Evolutionary conservation across 2,888 invertebrate genomes (phyloP), one percentile per base, ranked within the genome.

Genomic region (Pardosa pseudoannulata): DNA sequence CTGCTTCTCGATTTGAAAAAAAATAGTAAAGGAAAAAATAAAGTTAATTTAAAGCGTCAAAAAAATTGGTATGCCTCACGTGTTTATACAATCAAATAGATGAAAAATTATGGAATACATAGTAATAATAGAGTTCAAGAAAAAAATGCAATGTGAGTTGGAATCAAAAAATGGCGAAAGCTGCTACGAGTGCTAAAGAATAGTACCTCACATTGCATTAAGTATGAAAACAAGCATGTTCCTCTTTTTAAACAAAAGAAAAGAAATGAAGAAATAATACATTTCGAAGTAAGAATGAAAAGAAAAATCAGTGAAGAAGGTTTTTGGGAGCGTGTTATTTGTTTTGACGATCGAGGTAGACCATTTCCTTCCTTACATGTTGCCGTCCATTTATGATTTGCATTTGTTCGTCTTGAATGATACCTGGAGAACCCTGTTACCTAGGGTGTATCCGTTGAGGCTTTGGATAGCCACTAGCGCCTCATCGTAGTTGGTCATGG

Each of bases 401-500:
- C 89, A 89, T 89, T 92, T 93, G 90, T 92, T 92, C 88, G 93
- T 97, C 94, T 98, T 98, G 94, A 98, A 97, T 93, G 97, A 97
- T 93, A 98, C 98, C 94, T 98, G 98, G 91, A 98, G 94, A 90
- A 97, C 97, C 90, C 98, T 95, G 92, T 97, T 97, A 91, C 97
- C 97, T 91, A 98, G 94, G 90, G 97, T 96, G 93, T 97, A 98
- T 91, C 98, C 98, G 92, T 98, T 98, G 91, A 98, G 94, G 89
- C 97, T 97, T 93, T 97, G 97, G 91, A 98, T 98, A 90, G 98
- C 98, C 90, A 97, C 96, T 89, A 97, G 95, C 85, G 98, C 97
- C 93, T 98, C 98, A 91, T 98, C 98, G 92, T 98, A 98, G 93
- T 98, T 97, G 92, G 97, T 97, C 98, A 98, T 98, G 89, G 98